Percentiles rank a stretch among this genome's conserved stretches.
Conservation (phyloP, 1,140 invertebrate genomes). For the Papilio machaon region DNA sequence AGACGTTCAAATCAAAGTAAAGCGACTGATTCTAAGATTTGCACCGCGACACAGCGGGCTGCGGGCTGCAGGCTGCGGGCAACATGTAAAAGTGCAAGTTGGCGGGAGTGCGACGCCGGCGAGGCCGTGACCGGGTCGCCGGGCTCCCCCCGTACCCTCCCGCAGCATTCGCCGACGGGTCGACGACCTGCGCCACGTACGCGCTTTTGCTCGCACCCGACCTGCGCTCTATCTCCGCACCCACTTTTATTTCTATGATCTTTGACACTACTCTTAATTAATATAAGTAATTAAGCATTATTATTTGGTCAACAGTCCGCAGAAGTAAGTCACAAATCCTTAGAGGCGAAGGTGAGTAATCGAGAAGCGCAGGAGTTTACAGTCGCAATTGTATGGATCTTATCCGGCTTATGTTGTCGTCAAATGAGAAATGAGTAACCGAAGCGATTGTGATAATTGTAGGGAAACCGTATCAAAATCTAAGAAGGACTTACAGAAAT, state of each 20-base stretch:
- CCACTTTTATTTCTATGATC: slow-evolving; percentile 2
- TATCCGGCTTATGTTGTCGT: too few species aligned
- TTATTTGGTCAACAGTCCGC: background rate
- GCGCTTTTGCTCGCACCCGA: slow-evolving; percentile 11
- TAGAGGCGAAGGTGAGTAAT: background rate
- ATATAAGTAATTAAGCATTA: background rate
- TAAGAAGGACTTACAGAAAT: too few species aligned
- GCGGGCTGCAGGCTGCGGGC: background rate
- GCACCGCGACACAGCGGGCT: background rate
- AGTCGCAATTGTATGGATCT: background rate
- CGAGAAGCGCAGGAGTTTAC: background rate
- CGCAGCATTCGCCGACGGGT: background rate
- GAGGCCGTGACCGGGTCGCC: slow-evolving; percentile 33
- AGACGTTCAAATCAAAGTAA: background rate
- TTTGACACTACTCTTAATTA: slow-evolving; percentile 8
- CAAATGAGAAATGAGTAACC: too few species aligned
- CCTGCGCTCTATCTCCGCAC: slow-evolving; percentile 1
- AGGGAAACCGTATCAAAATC: too few species aligned
- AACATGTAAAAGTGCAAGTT: slow-evolving; percentile 34
- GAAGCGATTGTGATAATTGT: too few species aligned
- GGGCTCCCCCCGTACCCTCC: slow-evolving; percentile 43
- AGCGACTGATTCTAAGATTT: background rate
- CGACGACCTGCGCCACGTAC: slow-evolving; percentile 3
- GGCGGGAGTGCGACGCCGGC: slow-evolving; percentile 37
- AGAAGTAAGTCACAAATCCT: background rate